phyloP scores from a whole-genome alignment of 2,113 vertebrate genomes.

The Rattus norvegicus region DNA sequence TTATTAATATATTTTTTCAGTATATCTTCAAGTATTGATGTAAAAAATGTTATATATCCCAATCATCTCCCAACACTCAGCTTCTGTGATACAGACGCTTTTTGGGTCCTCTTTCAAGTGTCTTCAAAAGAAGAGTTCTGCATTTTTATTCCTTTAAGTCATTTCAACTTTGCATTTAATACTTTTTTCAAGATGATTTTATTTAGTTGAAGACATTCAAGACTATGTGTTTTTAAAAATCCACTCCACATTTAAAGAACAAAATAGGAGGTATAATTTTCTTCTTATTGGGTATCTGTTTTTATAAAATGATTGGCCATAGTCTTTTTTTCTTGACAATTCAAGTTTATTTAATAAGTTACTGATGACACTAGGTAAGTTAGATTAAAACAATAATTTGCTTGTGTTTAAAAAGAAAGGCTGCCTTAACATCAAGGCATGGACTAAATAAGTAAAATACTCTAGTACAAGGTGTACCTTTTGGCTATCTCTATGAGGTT shows the following conservation, averaged over 20 bases:
- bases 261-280: slow-evolving; percentile 6
- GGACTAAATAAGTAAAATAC: neutral
- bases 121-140: slow-evolving; percentile 57
- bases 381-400: neutral
- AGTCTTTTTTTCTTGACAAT: neutral
- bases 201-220: slow-evolving; percentile 10
- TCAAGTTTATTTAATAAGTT: neutral
- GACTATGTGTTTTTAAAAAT: slow-evolving; percentile 19
- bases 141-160: slow-evolving; percentile 33
- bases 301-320: neutral
- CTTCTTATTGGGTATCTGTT: neutral
- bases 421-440: neutral
- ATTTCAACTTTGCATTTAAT: slow-evolving; percentile 40
- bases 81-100: slow-evolving; percentile 33
- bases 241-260: neutral
- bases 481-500: neutral
- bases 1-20: neutral
- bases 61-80: slow-evolving; percentile 27
- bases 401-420: slow-evolving; percentile 15
- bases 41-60: neutral
- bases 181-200: neutral
- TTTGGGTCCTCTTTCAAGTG: slow-evolving; percentile 40
- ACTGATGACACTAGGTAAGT: neutral
- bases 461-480: neutral
- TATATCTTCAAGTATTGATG: neutral